These are phyloP conservation scores for Poeciliopsis prolifica DNA, from an alignment of 2,113 vertebrate genomes.

Conservation along the genomic window DNA sequence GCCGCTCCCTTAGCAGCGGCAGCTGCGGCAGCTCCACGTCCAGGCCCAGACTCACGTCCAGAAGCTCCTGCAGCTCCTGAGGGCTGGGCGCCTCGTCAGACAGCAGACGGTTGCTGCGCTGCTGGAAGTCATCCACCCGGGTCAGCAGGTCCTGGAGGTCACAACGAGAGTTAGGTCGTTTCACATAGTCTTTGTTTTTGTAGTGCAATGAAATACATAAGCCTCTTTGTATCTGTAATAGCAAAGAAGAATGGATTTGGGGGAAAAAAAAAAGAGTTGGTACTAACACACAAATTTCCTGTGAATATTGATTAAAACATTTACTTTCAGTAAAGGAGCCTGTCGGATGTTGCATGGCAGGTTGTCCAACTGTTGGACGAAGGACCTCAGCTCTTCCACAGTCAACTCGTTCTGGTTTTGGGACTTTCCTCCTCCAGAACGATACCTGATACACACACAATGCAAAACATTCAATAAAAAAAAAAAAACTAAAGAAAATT, in stretches of 20 bases:
- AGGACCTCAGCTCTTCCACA: constrained; percentile 89
- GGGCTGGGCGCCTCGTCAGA: constrained; percentile 86
- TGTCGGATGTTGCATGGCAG: constrained; percentile 92
- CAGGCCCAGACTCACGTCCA: constrained; percentile 91
- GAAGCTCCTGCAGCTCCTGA: constrained; percentile 85
- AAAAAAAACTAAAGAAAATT: background rate
- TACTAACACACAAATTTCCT: too few relatives aligned
- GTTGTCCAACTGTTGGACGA: constrained; percentile 89
- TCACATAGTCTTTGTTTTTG: background rate
- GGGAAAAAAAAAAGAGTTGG: too few relatives aligned
- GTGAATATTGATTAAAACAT: background rate
- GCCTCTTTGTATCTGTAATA: background rate
- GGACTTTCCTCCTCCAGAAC: constrained; percentile 92
- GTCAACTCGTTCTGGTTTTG: constrained; percentile 91
- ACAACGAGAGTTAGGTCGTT: constrained; percentile 2
- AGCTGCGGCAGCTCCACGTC: constrained; percentile 93
- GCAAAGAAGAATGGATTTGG: background rate
- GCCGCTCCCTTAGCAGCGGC: constrained; percentile 82
- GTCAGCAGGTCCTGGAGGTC: constrained; percentile 86
- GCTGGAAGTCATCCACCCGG: constrained; percentile 91
- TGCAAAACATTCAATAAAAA: background rate
- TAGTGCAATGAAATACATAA: background rate
- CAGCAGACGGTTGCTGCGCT: constrained; percentile 86
- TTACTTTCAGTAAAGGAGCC: constrained; percentile 91
- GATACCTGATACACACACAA: constrained; percentile 81